Conservation (phyloP, 2,888 invertebrate genomes). For the Acrobasis consociella region DNA sequence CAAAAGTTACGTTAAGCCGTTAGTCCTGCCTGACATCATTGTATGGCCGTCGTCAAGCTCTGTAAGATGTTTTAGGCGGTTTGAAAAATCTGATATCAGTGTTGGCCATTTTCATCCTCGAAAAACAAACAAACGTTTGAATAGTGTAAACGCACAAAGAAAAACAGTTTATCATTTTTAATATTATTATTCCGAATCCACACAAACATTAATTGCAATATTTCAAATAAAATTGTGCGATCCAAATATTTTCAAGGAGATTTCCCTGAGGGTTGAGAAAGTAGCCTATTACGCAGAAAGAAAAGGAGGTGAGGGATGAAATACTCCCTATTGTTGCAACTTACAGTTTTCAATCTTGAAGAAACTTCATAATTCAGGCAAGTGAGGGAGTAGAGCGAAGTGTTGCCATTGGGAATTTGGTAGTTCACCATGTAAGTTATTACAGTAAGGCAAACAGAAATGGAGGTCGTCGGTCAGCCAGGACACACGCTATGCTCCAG, state of each 20-base stretch:
- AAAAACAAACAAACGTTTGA: too few relatives aligned
- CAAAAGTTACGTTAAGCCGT: too few relatives aligned
- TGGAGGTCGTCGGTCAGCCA: constrained; percentile 18
- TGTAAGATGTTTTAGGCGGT: too few relatives aligned
- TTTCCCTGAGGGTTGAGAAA: constrained; percentile 57
- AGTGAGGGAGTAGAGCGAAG: constrained; percentile 49
- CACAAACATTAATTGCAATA: constrained; percentile 15
- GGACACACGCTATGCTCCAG: constrained; percentile 15
- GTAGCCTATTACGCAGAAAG: constrained; percentile 47
- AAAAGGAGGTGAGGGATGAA: constrained; percentile 45
- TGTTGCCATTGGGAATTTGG: constrained; percentile 51
- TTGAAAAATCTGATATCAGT: too few relatives aligned
- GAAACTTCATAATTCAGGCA: constrained; percentile 66
- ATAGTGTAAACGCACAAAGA: not conserved
- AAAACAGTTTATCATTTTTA: not conserved
- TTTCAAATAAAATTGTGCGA: constrained; percentile 22
- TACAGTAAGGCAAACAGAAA: constrained; percentile 25
- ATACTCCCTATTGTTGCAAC: constrained; percentile 50
- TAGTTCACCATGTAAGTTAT: constrained; percentile 40
- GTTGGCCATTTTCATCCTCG: too few relatives aligned
- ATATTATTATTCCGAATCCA: not conserved
- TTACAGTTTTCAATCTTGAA: constrained; percentile 69
- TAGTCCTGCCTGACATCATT: too few relatives aligned
- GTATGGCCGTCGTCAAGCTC: too few relatives aligned
- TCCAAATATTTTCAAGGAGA: constrained; percentile 44